Conservation (phyloP, 1,140 invertebrate species). For the Metopolophium dirhodum region DNA sequence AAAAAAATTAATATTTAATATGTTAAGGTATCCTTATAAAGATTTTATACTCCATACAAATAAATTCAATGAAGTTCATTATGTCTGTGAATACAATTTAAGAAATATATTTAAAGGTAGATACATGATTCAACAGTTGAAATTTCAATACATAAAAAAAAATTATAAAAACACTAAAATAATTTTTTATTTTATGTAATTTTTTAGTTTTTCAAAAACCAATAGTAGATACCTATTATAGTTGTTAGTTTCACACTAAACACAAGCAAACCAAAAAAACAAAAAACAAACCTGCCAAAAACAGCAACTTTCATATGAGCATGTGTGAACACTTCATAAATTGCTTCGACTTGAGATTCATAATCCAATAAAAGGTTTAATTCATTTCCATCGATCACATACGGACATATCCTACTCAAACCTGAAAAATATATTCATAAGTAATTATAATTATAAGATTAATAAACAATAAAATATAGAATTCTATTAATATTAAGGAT, state of each 20-base stretch:
- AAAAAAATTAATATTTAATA: too few species aligned
- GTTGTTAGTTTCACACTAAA: neutral
- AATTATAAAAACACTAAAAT: too few species aligned
- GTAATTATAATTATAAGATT: slow-evolving; percentile 58
- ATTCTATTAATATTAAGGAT: neutral
- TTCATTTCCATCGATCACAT: slow-evolving; percentile 71
- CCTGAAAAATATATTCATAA: slow-evolving; percentile 60
- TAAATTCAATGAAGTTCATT: too few species aligned
- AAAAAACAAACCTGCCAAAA: slow-evolving; percentile 72
- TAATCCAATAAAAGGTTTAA: slow-evolving; percentile 73
- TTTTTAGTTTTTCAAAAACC: too few species aligned
- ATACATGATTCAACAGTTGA: too few species aligned
- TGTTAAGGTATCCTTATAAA: too few species aligned
- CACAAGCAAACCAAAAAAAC: neutral
- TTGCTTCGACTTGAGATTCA: slow-evolving; percentile 86
- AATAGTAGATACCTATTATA: neutral
- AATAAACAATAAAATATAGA: slow-evolving; percentile 58
- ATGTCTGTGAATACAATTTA: too few species aligned
- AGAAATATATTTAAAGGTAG: too few species aligned
- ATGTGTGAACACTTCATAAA: slow-evolving; percentile 90
- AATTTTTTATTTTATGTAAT: too few species aligned
- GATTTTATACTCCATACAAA: too few species aligned
- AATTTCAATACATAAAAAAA: too few species aligned
- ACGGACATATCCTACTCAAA: slow-evolving; percentile 64
- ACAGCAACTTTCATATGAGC: slow-evolving; percentile 99